These are phyloP conservation scores for Troglohyphantes excavatus DNA, from an alignment of 2,888 invertebrate genomes.

Conservation along the genomic window DNA sequence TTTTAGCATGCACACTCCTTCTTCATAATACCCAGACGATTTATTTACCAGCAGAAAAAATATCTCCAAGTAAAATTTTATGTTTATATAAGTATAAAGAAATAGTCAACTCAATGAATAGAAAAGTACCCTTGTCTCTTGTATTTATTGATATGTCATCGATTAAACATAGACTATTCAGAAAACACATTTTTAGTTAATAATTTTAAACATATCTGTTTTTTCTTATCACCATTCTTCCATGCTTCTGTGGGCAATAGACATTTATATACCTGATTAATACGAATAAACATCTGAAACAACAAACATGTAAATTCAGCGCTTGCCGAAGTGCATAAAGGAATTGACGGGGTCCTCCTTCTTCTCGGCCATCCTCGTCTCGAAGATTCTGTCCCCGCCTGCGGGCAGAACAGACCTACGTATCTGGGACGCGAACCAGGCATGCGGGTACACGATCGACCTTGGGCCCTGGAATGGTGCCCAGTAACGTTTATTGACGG, in stretches of 20 bases:
- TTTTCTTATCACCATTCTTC: constrained; percentile 29
- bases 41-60: no score
- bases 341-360: constrained; percentile 75
- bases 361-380: constrained; percentile 69
- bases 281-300: constrained; percentile 52
- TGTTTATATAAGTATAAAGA: no score
- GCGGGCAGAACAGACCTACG: constrained; percentile 51
- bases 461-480: constrained; percentile 72
- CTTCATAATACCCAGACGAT: no score
- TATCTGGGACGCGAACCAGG: constrained; percentile 72
- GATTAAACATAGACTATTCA: constrained; percentile 65
- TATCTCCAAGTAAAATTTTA: no score
- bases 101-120: background rate
- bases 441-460: constrained; percentile 75
- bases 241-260: constrained; percentile 41
- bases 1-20: no score
- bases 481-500: constrained; percentile 53
- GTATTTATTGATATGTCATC: constrained; percentile 76
- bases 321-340: constrained; percentile 76
- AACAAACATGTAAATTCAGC: constrained; percentile 44
- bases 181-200: constrained; percentile 30
- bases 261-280: constrained; percentile 54
- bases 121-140: constrained; percentile 18
- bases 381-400: background rate
- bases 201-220: constrained; percentile 14